phyloP scores from a whole-genome alignment of 2,888 invertebrate genomes.

The Tetanocera ferruginea region DNA sequence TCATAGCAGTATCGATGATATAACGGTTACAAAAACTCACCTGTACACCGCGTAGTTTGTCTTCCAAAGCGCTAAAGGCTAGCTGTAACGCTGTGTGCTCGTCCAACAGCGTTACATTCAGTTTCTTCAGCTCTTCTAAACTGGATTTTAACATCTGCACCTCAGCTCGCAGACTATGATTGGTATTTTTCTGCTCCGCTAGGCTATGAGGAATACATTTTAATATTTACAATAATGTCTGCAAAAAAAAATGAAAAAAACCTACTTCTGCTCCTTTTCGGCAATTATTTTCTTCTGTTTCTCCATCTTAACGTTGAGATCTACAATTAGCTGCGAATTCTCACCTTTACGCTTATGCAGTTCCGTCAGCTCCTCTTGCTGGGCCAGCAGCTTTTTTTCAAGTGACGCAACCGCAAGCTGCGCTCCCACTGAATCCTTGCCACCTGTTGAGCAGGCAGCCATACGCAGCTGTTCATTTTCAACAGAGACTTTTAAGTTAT shows the following conservation, averaged over 20 bases:
- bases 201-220: conserved; percentile 71
- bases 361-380: conserved; percentile 94
- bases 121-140: conserved; percentile 82
- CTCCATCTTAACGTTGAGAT: conserved; percentile 86
- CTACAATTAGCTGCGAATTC: conserved; percentile 93
- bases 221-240: background rate
- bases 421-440: conserved; percentile 70
- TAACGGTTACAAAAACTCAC: conserved; percentile 67
- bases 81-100: conserved; percentile 95
- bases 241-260: background rate
- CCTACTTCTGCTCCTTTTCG: conserved; percentile 80
- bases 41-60: conserved; percentile 86
- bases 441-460: conserved; percentile 71
- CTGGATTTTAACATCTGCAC: conserved; percentile 80
- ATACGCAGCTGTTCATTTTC: conserved; percentile 85
- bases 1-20: too few relatives aligned
- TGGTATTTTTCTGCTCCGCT: conserved; percentile 77
- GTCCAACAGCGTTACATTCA: conserved; percentile 91
- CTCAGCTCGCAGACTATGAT: conserved; percentile 79
- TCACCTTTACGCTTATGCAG: conserved; percentile 91
- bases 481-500: conserved; percentile 87
- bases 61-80: conserved; percentile 90
- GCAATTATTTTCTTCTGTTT: conserved; percentile 85
- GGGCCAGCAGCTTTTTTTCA: conserved; percentile 86
- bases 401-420: conserved; percentile 76